Conservation (phyloP, 2,888 invertebrate species). For the Athripsodes cinereus region DNA sequence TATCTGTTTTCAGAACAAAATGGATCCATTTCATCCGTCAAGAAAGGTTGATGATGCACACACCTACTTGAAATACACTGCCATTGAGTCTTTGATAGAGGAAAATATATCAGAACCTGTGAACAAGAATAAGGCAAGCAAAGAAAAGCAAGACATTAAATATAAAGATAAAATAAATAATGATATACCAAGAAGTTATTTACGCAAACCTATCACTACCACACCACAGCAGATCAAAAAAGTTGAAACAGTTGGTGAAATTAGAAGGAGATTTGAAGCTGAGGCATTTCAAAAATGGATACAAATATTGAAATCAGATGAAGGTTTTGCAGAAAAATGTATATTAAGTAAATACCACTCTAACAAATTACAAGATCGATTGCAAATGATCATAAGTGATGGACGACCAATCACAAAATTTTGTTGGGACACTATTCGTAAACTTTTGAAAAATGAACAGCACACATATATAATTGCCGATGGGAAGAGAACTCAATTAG, state of each 20-base stretch:
- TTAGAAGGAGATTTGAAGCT: conserved; percentile 39
- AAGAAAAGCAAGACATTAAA: no score
- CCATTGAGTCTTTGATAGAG: no score
- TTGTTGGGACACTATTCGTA: not conserved
- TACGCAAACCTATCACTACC: no score
- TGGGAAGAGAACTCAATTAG: conserved; percentile 22
- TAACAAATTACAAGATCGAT: not conserved
- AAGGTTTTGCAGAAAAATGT: not conserved
- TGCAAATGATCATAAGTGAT: not conserved
- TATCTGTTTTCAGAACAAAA: no score
- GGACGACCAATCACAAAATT: not conserved
- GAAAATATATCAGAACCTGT: no score
- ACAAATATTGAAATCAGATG: not conserved
- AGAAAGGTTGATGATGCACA: no score
- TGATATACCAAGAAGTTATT: no score
- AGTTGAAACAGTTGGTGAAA: conserved; percentile 41
- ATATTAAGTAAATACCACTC: not conserved
- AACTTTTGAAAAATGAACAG: not conserved
- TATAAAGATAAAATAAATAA: no score
- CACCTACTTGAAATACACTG: no score
- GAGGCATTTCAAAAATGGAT: conserved; percentile 34
- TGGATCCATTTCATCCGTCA: no score
- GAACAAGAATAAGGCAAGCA: no score
- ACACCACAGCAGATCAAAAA: not conserved
- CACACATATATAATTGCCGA: conserved; percentile 16